Evolutionary conservation across 2,113 vertebrate genomes (phyloP).

Genomic region (Cyphomyrus discorhynchus): DNA sequence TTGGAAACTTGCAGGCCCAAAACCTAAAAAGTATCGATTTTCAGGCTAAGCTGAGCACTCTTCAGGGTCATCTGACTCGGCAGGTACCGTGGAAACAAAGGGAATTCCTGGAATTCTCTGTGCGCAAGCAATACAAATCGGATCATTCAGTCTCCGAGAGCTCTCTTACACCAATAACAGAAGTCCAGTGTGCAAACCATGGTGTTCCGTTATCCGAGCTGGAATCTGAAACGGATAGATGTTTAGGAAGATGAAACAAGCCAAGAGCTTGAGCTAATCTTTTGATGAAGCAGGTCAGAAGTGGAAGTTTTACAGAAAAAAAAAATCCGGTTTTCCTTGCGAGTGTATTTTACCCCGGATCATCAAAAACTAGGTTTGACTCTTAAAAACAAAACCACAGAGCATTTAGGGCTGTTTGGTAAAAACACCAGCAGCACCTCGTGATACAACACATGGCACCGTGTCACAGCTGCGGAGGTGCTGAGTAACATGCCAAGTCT

Average conservation of each 20-base stretch:
- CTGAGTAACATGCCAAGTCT: background rate
- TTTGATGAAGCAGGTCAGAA: background rate
- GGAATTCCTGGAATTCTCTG: slow-evolving; percentile 49
- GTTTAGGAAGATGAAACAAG: background rate
- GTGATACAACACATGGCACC: background rate
- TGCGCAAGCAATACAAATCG: slow-evolving; percentile 41
- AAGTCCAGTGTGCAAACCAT: slow-evolving; percentile 28
- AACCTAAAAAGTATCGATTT: slow-evolving; percentile 15
- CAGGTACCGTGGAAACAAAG: slow-evolving; percentile 47
- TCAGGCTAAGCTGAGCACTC: slow-evolving; percentile 23
- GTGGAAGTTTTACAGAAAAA: background rate
- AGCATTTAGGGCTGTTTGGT: background rate
- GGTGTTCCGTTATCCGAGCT: background rate
- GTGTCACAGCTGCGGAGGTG: background rate
- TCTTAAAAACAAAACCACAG: background rate
- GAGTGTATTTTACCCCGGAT: background rate
- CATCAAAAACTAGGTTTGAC: background rate
- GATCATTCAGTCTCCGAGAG: slow-evolving; percentile 24
- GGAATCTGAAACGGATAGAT: background rate
- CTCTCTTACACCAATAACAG: background rate
- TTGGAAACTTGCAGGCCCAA: slow-evolving; percentile 13
- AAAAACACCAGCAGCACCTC: background rate
- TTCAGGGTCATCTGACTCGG: slow-evolving; percentile 47
- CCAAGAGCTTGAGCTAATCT: background rate
- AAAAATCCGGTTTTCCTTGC: background rate